Evolutionary conservation across 2,113 vertebrate species (phyloP), one percentile per base, ranked within the genome.

Genomic region (Daubentonia madagascariensis): DNA sequence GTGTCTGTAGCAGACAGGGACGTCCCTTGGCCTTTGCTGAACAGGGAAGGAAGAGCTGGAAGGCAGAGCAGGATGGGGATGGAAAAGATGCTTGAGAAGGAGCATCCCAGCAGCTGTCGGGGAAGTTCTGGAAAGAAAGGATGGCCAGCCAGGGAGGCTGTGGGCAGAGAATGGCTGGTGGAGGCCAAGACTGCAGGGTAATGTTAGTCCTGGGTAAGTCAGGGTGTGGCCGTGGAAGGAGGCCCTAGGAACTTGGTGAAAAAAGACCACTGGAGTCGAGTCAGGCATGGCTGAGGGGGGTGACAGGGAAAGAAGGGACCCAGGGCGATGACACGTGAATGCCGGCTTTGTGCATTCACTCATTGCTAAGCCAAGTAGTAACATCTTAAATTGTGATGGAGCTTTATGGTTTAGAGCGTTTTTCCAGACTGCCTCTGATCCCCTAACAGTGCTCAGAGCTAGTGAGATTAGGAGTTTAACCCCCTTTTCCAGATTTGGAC

Each of bases 291-390:
- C 28, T 45, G 65, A 28, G 23, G 25, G 50, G 5, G 11, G 8
- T 25, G 23, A 22, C 48, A 32, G 4, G 70, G 57, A 32, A 3
- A 25, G 20, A 68, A 12, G 57, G 63, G 37, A 18, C 10, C 23
- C 52, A 3, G 3, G 20, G 48, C 13, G 4, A 37, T 14, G 45
- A 50, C 28, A 2, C 11, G 0, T 10, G 17, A 30, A 2, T 0
- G 57, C 63, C 2, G 0, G 22, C 43, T 54, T 37, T 40, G 8
- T 10, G 16, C 3, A 0, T 22, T 28, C 3, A 0, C 67, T 78
- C 4, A 0, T 10, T 1, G 13, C n/a, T 6, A 6, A 5, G 32
- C 40, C 12, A 13, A 5, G 35, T 2, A 1, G 32, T 48, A 0
- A 1, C 2, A 4, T 25, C 79, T 18, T 1, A 0, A 17, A 16